These are phyloP conservation scores for Rallus crepitans DNA, from an alignment of 2,797 vertebrate species.

Conservation along the genomic window DNA sequence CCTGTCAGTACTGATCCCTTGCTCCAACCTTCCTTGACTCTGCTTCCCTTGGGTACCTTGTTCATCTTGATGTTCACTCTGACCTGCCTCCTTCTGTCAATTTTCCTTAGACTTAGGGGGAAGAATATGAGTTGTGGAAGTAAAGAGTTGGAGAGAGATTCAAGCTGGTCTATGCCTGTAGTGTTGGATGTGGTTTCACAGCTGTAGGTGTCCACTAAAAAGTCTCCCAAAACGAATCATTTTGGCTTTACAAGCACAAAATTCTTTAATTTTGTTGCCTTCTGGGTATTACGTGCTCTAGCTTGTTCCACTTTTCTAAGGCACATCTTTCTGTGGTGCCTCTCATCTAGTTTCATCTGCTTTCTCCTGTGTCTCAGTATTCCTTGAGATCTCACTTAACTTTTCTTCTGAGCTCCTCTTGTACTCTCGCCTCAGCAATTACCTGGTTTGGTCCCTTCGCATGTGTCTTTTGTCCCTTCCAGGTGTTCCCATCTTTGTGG, in stretches of 20 bases:
- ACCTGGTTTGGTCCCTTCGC: neutral
- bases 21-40: neutral
- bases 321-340: neutral
- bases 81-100: neutral
- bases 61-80: neutral
- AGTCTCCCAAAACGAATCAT: neutral
- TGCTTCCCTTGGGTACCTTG: neutral
- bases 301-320: neutral
- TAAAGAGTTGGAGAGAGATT: neutral
- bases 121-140: neutral
- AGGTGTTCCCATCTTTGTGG: neutral
- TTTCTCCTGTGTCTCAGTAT: neutral
- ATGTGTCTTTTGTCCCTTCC: neutral
- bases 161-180: neutral
- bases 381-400: neutral
- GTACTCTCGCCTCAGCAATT: neutral
- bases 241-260: neutral
- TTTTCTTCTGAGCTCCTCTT: neutral
- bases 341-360: neutral
- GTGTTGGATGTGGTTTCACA: neutral
- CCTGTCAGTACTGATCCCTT: neutral
- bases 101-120: fast-evolving
- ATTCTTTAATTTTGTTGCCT: neutral
- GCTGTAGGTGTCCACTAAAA: neutral
- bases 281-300: neutral